These are phyloP conservation scores for Lophotis ruficrista DNA, from an alignment of 2,113 vertebrate genomes.

Conservation along the genomic window DNA sequence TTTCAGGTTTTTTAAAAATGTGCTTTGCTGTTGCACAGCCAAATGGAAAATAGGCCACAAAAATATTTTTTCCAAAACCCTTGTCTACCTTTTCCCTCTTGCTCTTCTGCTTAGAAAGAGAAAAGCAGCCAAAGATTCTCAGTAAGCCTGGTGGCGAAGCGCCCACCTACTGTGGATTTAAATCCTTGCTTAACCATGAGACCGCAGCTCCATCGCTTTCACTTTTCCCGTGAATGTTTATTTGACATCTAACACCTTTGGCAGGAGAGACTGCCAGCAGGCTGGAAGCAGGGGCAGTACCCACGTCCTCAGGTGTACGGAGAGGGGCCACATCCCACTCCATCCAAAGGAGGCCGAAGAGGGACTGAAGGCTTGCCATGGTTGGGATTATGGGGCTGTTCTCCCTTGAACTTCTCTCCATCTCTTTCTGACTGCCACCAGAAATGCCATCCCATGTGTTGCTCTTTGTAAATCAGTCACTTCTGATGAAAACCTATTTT, in stretches of 20 bases:
- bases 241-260: not conserved
- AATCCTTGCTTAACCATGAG: not conserved
- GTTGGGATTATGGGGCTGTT: not conserved
- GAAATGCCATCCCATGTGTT: not conserved
- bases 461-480: constrained; percentile 2
- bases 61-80: not conserved
- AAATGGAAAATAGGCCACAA: not conserved
- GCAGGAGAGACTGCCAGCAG: not conserved
- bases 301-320: rapidly evolving
- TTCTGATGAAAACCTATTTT: not conserved
- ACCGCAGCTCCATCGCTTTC: not conserved
- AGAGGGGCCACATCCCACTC: not conserved
- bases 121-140: not conserved
- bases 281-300: not conserved
- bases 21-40: not conserved
- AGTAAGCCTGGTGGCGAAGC: not conserved
- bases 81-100: not conserved
- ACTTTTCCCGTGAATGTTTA: not conserved
- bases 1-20: not conserved
- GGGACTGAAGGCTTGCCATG: not conserved
- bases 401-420: not conserved
- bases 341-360: not conserved
- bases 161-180: not conserved
- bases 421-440: not conserved
- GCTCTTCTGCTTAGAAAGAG: not conserved